These are phyloP conservation scores for Uromys caudimaculatus DNA, from an alignment of 2,797 vertebrate genomes.

Conservation along the genomic window DNA sequence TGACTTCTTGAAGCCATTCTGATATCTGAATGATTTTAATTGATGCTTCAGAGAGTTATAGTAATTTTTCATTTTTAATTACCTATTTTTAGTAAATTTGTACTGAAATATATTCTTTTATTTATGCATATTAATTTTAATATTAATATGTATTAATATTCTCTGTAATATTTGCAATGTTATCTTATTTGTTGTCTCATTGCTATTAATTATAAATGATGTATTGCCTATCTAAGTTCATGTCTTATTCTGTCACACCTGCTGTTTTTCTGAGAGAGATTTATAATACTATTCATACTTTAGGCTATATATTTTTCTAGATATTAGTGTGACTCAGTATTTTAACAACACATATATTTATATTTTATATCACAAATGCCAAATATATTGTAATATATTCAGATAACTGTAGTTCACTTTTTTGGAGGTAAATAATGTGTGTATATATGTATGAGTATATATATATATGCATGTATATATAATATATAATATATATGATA, in stretches of 20 bases:
- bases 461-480: neutral
- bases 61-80: neutral
- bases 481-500: neutral
- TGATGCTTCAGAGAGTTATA: neutral
- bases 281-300: neutral
- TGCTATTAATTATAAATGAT: neutral
- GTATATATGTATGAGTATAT: no score
- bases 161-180: neutral
- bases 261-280: neutral
- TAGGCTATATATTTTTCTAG: neutral
- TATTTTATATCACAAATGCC: neutral
- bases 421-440: neutral
- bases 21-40: neutral
- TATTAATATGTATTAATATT: neutral
- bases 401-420: neutral
- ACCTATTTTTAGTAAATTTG: neutral
- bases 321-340: neutral
- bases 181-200: neutral
- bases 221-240: neutral
- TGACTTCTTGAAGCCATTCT: neutral
- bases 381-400: neutral
- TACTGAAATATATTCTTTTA: neutral
- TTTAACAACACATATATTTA: neutral
- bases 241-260: neutral
- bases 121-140: neutral